These are phyloP conservation scores for Eunapius fragilis DNA, from an alignment of 37 sponge, comb jelly and placozoan genomes.

Conservation along the genomic window DNA sequence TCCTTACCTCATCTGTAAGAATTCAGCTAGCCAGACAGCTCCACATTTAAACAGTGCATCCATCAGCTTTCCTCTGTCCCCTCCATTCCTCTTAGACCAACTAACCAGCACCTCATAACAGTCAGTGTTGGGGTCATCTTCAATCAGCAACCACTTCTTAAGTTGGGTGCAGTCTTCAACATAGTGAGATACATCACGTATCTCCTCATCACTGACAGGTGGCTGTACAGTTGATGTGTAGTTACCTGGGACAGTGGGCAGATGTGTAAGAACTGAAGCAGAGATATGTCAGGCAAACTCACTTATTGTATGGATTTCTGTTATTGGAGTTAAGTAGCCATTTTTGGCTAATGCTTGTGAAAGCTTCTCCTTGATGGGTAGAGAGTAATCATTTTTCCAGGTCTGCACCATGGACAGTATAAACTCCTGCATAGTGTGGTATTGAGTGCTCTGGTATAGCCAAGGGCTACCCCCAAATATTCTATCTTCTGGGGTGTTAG, in stretches of 20 bases:
- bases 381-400: not conserved
- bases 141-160: not conserved
- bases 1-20: too few relatives aligned
- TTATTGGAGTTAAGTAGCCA: not conserved
- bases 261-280: not conserved
- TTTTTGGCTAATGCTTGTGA: not conserved
- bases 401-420: not conserved
- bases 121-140: not conserved
- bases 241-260: too few relatives aligned
- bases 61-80: not conserved
- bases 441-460: not conserved
- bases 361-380: not conserved
- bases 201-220: not conserved
- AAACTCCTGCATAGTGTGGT: not conserved
- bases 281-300: not conserved
- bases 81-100: not conserved
- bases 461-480: not conserved
- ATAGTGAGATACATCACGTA: not conserved
- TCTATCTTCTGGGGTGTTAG: not conserved
- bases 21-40: too few relatives aligned
- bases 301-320: not conserved
- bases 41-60: too few relatives aligned
- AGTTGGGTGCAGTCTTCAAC: not conserved
- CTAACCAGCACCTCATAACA: not conserved
- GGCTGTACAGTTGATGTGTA: not conserved